Evolutionary conservation across 1,140 invertebrate genomes (phyloP).

Genomic region (Arion vulgaris): DNA sequence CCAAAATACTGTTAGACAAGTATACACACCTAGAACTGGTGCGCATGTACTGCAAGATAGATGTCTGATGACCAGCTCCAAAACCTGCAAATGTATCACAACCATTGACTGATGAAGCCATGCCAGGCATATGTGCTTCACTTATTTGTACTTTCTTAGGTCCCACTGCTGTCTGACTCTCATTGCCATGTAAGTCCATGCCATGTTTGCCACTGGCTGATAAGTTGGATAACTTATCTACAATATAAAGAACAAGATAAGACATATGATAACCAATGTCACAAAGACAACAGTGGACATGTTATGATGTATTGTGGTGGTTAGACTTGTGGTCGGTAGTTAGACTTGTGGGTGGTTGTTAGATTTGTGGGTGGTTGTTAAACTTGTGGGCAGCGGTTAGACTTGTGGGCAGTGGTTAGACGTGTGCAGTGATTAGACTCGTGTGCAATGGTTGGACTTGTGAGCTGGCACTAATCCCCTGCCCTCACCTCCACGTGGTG

Average conservation of each 20-base stretch:
- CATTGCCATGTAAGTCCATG: neutral
- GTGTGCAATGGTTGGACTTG: no score
- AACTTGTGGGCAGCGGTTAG: no score
- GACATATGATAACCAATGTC: no score
- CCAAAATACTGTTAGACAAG: no score
- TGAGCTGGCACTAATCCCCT: no score
- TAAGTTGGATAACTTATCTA: slow-evolving; percentile 13
- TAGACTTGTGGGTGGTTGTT: no score
- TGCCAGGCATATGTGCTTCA: slow-evolving; percentile 29
- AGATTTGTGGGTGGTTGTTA: no score
- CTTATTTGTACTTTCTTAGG: slow-evolving; percentile 28
- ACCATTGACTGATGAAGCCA: slow-evolving; percentile 22
- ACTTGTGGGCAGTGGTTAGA: no score
- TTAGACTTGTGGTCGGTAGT: neutral
- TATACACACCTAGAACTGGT: slow-evolving; percentile 52
- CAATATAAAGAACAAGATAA: neutral
- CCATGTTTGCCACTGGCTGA: slow-evolving; percentile 2
- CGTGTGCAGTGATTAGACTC: no score
- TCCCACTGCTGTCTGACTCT: neutral
- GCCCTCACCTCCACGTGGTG: no score
- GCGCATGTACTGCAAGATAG: slow-evolving; percentile 65
- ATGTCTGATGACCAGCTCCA: slow-evolving; percentile 55
- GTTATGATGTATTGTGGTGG: no score
- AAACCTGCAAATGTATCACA: neutral
- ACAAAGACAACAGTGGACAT: no score